Base-by-base conservation (phyloP, 2,113 vertebrate species). In the Mus spicilegus region DNA sequence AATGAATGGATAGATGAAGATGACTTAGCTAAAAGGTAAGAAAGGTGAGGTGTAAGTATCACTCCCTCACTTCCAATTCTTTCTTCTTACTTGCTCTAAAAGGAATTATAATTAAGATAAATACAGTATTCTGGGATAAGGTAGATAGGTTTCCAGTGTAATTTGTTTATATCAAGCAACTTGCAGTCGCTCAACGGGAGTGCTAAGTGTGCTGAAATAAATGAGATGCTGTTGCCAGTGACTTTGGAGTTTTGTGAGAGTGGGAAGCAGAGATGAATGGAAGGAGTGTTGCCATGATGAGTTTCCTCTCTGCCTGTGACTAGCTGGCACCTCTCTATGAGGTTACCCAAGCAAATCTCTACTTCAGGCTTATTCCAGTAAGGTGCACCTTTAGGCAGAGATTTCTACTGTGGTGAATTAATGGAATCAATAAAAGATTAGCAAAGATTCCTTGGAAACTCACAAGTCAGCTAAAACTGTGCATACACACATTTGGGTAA, bases 351-450 rank as follows among this genome's bases (percentile, higher is more conserved):
- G 95, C 75, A 94, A 46, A 89, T 97, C n/a, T 91, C 77, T 82
- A 69, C 93, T 97, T 87, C n/a, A 93, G 87, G 78, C 14, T 95
- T 24, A 5, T 95, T 85, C 96, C 72, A 90, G 87, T 87, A 51
- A 96, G 65, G 65, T 93, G 33, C 17, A 56, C 80, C 72, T 89
- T 94, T 49, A 90, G 65, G 81, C 69, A 85, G 78, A 88, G 61
- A 73, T 77, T 88, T 95, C 30, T 97, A 9, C 36, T 96, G 94
- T 85, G 84, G 65, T 90, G 89, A 92, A 63, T 67, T 72, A 85
- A 94, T 86, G 16, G 58, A 95, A 91, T 96, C 94, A 72, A 73
- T 93, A 95, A 96, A 95, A 91, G 39, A 95, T 97, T 85, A 97
- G n/a, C 33, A 61, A 12, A 17, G 91, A 14, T 85, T 95, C 3